Percentiles rank a stretch among this genome's conserved stretches.
phyloP scores from a whole-genome alignment of 30 jellyfish, hydroid and myxozoan genomes.

The Sanderia malayensis region DNA sequence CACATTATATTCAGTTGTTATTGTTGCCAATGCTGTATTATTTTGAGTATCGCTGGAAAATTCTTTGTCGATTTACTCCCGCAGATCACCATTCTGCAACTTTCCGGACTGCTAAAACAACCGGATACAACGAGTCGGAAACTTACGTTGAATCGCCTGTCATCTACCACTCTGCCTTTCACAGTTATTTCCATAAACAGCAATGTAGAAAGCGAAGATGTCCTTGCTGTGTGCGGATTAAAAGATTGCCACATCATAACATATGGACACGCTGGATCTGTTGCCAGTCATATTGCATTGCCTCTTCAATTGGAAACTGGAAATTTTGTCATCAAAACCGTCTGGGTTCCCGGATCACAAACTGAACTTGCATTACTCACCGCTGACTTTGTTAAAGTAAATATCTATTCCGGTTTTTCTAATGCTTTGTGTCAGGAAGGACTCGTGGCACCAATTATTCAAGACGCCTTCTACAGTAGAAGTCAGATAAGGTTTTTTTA shows the following conservation, averaged over 20 bases:
- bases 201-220: constrained; percentile 73
- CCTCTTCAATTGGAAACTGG: constrained; percentile 70
- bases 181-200: constrained; percentile 72
- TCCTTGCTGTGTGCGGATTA: constrained; percentile 90
- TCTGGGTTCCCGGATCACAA: constrained; percentile 92
- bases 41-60: constrained; percentile 61
- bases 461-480: neutral
- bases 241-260: constrained; percentile 91
- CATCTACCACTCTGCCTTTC: constrained; percentile 80
- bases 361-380: constrained; percentile 70
- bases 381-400: constrained; percentile 86
- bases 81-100: constrained; percentile 85
- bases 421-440: no score
- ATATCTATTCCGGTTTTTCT: neutral
- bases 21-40: constrained; percentile 56
- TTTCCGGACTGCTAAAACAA: constrained; percentile 73
- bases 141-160: constrained; percentile 64
- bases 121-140: constrained; percentile 75
- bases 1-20: constrained; percentile 65
- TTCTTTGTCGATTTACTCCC: constrained; percentile 51
- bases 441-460: neutral
- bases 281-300: constrained; percentile 61
- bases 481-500: neutral
- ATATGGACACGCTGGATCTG: constrained; percentile 81
- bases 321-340: constrained; percentile 77